Percentiles rank a stretch among this genome's conserved stretches.
Conservation (phyloP, 2,113 vertebrate species). For the Anarrhichthys ocellatus region DNA sequence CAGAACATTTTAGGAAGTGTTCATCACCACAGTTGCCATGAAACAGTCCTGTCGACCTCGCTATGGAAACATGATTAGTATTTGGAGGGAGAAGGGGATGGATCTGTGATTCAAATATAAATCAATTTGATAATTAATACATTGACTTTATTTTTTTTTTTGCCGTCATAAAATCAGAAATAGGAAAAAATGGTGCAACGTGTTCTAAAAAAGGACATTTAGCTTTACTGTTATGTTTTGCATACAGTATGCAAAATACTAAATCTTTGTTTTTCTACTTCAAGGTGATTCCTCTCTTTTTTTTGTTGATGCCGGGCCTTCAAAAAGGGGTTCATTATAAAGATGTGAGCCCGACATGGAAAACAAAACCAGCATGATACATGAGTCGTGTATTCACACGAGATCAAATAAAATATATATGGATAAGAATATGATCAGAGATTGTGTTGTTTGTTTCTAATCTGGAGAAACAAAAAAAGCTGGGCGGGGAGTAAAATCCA, state of each 20-base stretch:
- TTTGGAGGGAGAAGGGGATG: no score
- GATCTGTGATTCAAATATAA: background rate
- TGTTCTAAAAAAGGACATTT: background rate
- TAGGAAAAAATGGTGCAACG: background rate
- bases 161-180: background rate
- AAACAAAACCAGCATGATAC: conserved; percentile 38
- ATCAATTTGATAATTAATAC: background rate
- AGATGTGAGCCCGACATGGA: conserved; percentile 49
- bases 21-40: conserved; percentile 8
- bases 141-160: background rate
- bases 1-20: conserved; percentile 25
- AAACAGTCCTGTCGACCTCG: background rate
- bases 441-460: conserved; percentile 23
- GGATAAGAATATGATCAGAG: conserved; percentile 41
- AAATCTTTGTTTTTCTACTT: conserved; percentile 5
- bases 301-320: conserved; percentile 16
- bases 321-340: conserved; percentile 29
- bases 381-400: conserved; percentile 34
- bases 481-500: background rate
- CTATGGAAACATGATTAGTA: background rate
- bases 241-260: background rate
- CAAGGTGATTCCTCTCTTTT: conserved; percentile 15
- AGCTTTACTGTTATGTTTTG: background rate
- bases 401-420: conserved; percentile 61
- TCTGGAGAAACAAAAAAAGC: background rate